Conservation (phyloP, 2,797 vertebrate genomes). For the Argya squamiceps region DNA sequence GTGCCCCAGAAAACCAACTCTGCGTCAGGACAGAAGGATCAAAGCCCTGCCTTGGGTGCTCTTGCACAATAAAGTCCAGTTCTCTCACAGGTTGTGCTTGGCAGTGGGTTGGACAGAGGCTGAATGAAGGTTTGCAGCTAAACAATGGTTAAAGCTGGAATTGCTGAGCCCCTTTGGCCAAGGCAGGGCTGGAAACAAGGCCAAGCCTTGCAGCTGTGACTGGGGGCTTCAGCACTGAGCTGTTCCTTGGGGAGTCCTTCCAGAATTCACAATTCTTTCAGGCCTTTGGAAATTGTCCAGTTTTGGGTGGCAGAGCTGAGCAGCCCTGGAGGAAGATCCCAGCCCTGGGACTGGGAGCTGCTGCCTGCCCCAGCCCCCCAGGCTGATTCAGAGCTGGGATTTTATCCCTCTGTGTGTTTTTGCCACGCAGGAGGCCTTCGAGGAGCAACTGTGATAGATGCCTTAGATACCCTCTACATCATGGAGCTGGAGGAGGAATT, state of each 20-base stretch:
- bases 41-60: neutral
- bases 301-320: neutral
- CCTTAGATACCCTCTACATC: slow-evolving; percentile 93
- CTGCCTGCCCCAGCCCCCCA: neutral
- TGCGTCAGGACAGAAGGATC: neutral
- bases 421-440: slow-evolving; percentile 87
- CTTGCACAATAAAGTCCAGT: neutral
- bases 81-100: neutral
- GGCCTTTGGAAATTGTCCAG: neutral
- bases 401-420: neutral
- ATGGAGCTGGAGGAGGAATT: slow-evolving; percentile 95
- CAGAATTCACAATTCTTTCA: neutral
- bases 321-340: neutral
- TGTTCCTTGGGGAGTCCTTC: neutral
- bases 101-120: neutral
- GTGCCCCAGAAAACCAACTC: neutral
- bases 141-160: neutral
- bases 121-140: neutral
- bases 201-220: neutral
- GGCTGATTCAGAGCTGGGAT: neutral
- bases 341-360: neutral
- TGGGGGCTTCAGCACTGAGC: neutral
- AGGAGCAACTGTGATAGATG: slow-evolving; percentile 93
- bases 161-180: neutral
- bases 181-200: neutral